Base-by-base conservation (phyloP, 2,113 vertebrate genomes). In the Cromileptes altivelis region DNA sequence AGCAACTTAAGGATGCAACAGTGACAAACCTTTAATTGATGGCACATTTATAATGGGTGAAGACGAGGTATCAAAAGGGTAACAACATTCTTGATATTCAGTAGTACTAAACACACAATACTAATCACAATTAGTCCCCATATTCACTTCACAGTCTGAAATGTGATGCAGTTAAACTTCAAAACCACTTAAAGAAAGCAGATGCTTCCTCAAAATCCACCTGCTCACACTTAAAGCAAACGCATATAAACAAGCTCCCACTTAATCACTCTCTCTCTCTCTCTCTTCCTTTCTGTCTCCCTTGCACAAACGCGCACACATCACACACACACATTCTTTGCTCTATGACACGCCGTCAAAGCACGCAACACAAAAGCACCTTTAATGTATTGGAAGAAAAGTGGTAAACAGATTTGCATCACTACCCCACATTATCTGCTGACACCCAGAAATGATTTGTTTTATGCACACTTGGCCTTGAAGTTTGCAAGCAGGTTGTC, bases 391-490 rank as follows among this genome's bases (percentile, higher is more conserved):
- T 83, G 74, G 84, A 89, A 87, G 81, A 88, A 94, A 93, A 92
- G 88, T 89, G 88, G 92, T 92, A 93, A 95, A 95, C 93, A 95
- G 94, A 96, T 95, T 95, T 94, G 94, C 94, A 94, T 95, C 94
- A 94, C 89, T 91, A 92, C 78, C 84, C 87, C 92, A 91, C 91
- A 90, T 94, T 95, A 95, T 93, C 88, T 95, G 95, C 95, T 96
- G 96, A 96, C 95, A 91, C 92, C 76, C 90, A 85, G 90, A 94
- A 94, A 94, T 93, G 90, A 94, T 95, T 96, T 96, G 94, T 96
- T 95, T 96, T 94, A 95, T 94, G 94, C 91, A 93, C 91, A 84
- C 90, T 90, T 89, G 92, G 92, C 91, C 92, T 94, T 95, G 92
- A 95, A 93, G 94, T 95, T 95, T 88, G 91, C 92, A 75, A 93